A percentile compares a stretch with the other conserved stretches of the same genome.
These are phyloP conservation scores for Caenorhabditis sp. DNA, from an alignment of 2,888 invertebrate genomes.

Conservation along the genomic window DNA sequence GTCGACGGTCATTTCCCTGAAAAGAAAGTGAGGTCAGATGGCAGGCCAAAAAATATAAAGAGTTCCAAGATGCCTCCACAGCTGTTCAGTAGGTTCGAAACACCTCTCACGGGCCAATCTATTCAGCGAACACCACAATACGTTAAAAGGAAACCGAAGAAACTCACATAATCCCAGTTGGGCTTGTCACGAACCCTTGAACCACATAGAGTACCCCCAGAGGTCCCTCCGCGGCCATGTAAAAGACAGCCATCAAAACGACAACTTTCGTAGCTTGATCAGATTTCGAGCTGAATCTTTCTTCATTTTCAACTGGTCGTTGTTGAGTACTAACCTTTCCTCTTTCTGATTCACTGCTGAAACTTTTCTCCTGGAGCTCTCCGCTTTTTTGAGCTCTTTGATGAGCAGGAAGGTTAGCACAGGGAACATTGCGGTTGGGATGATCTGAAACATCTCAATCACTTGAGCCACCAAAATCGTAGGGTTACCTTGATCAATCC, in stretches of 20 bases:
- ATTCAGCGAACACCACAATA: too few relatives aligned
- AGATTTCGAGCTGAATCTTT: slow-evolving; percentile 9
- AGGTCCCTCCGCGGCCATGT: slow-evolving; percentile 6
- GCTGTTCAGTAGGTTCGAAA: too few relatives aligned
- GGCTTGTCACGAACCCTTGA: not conserved
- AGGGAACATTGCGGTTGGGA: slow-evolving; percentile 23
- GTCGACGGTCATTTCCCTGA: not conserved
- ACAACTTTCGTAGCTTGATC: slow-evolving; percentile 20
- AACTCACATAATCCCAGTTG: slow-evolving; percentile 1
- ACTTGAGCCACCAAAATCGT: not conserved
- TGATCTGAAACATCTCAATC: not conserved
- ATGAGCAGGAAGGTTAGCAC: slow-evolving; percentile 5
- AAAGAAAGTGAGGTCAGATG: not conserved
- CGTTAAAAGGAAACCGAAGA: too few relatives aligned
- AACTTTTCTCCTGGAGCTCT: not conserved
- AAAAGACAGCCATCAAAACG: not conserved
- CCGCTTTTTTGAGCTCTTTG: slow-evolving; percentile 15
- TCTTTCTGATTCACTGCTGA: not conserved
- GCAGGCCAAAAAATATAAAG: not conserved
- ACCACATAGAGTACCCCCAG: slow-evolving; percentile 2
- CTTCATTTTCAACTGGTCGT: not conserved
- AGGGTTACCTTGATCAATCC: not conserved
- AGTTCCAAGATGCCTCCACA: not conserved
- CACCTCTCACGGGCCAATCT: not conserved
- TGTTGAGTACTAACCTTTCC: not conserved